Base-by-base conservation (phyloP, 2,797 vertebrate genomes). In the Melopsittacus undulatus region DNA sequence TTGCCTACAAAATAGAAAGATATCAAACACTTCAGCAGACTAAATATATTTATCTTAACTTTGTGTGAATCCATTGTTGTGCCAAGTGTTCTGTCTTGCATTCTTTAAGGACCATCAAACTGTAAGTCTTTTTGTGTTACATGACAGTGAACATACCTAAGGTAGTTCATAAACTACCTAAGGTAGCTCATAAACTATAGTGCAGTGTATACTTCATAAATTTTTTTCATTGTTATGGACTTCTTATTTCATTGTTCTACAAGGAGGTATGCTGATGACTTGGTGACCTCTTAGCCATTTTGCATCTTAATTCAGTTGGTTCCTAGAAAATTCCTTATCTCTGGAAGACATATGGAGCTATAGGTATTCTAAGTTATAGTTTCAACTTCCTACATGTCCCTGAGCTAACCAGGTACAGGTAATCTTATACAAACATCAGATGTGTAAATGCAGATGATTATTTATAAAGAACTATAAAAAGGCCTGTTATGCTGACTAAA, bases 211-310 rank as follows among this genome's bases (percentile, higher is more conserved):
- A 49, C 3, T 4, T 54, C 49, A 30, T 2, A 6, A 1, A 8
- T 40, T 3, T 11, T 56, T 66, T 42, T 69, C 34, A 27, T 22
- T 57, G 4, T 9, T 32, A 30, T 20, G 2, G 1, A 20, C 10
- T 83, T 69, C 8, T 45, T 64, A 20, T 79, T 87, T 85, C 46
- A 30, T 7, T 76, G 42, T 68, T 11, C 17, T 74, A 1, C 49
- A 23, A 69, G 16, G 5, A 75, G 4, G 2, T 52, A 42, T 0
- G 0, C 5, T 61, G n/a, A 51, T 45, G 23, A 16, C 20, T 66
- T 7, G 1, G 20, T 42, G 32, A 23, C 3, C 7, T 18, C 21
- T 57, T 38, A 57, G 15, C 4, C 15, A 29, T 48, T 87, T 88
- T 69, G 8, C 16, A 34, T 79, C 15, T 18, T 64, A 22, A 30